A percentile compares a stretch with the other conserved stretches of the same genome.
Conservation (phyloP, 2,888 invertebrate genomes). For the Thalpophila matura region DNA sequence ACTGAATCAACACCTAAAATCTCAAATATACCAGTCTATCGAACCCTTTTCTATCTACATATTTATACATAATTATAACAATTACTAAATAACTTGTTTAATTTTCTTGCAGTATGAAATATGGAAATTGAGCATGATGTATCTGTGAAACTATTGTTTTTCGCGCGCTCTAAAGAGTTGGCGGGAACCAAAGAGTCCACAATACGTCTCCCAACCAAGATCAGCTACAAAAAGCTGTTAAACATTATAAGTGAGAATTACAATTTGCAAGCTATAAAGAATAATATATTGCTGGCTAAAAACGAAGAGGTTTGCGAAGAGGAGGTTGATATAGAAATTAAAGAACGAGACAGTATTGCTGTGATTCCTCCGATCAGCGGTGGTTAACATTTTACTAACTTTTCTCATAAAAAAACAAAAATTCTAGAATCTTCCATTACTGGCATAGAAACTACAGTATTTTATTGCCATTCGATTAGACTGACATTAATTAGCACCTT, state of each 20-base stretch:
- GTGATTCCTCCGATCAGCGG: constrained; percentile 98
- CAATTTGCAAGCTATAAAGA: constrained; percentile 92
- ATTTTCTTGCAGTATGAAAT: constrained; percentile 76
- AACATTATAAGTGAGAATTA: constrained; percentile 91
- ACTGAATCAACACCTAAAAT: too few species aligned
- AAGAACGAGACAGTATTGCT: constrained; percentile 95
- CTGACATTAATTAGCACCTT: neutral
- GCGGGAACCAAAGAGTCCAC: constrained; percentile 91
- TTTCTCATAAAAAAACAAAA: too few species aligned
- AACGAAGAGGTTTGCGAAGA: constrained; percentile 95
- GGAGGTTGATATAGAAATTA: constrained; percentile 89
- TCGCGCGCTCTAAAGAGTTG: constrained; percentile 97
- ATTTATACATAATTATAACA: too few species aligned
- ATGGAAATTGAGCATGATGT: constrained; percentile 87
- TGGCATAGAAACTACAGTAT: constrained; percentile 20
- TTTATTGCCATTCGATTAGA: neutral
- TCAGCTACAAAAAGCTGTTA: constrained; percentile 91
- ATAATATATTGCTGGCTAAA: constrained; percentile 94
- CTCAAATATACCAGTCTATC: too few species aligned
- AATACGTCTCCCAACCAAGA: constrained; percentile 87
- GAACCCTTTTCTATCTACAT: too few species aligned
- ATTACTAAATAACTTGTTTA: too few species aligned
- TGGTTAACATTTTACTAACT: constrained; percentile 90
- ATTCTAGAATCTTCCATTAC: neutral
- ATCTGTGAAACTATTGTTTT: constrained; percentile 94